Conservation (phyloP, 2,888 invertebrate species). For the Dryocosmus kuriphilus region DNA sequence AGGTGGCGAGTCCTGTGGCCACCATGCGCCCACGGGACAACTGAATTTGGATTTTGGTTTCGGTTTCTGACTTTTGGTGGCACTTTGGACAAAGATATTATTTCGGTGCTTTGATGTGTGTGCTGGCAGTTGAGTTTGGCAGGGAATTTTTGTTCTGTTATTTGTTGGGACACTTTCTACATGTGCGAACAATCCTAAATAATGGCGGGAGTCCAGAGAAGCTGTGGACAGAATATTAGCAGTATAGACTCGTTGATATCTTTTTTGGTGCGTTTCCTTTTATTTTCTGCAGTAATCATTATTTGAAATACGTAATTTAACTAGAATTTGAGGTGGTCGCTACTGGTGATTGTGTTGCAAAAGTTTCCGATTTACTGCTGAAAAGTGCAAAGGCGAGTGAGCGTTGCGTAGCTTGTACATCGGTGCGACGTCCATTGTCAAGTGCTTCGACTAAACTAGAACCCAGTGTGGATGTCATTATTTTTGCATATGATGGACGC, state of each 20-base stretch:
- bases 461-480: slow-evolving; percentile 69
- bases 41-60: too few species aligned
- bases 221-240: slow-evolving; percentile 54
- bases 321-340: slow-evolving; percentile 66
- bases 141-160: too few species aligned
- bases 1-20: too few species aligned
- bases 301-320: slow-evolving; percentile 32
- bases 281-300: not conserved
- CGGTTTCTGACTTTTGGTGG: too few species aligned
- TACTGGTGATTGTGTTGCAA: slow-evolving; percentile 64
- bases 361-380: slow-evolving; percentile 65
- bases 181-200: not conserved
- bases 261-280: slow-evolving; percentile 63
- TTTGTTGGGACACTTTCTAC: too few species aligned
- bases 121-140: too few species aligned
- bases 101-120: too few species aligned
- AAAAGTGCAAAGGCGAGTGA: slow-evolving; percentile 60
- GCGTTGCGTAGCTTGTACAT: slow-evolving; percentile 66
- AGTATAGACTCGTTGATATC: slow-evolving; percentile 61
- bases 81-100: too few species aligned
- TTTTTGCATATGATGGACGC: slow-evolving; percentile 70
- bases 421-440: slow-evolving; percentile 69
- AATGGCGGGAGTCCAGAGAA: slow-evolving; percentile 68
- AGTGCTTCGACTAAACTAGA: slow-evolving; percentile 58
- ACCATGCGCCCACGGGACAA: too few species aligned